Base-by-base conservation (phyloP, 2,797 vertebrate species). In the Ibycter americanus region DNA sequence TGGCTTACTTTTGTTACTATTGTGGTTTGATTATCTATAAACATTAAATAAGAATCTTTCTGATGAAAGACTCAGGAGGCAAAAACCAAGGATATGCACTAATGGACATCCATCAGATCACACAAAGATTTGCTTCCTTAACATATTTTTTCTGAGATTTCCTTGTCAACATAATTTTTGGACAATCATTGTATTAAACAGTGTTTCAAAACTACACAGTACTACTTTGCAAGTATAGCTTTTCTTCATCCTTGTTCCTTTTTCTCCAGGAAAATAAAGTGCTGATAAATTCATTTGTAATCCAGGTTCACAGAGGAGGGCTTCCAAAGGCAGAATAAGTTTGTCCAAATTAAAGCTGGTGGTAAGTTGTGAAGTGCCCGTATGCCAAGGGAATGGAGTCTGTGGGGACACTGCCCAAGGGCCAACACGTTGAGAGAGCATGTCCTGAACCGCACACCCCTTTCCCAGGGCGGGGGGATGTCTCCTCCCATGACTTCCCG, bases 391-490 rank as follows among this genome's bases (percentile, higher is more conserved):
- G 47, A 67, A n/a, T 26, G 21, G 25, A 59, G 19, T 18, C 38
- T 61, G 12, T 36, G n/a, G 21, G n/a, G n/a, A 79, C 16, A 38
- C 27, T 77, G 22, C 44, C 38, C 46, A 78, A 72, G 20, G 49
- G 22, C 18, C 19, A 38, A 4, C 0, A 1, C 9, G 8, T 44
- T 61, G 54, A 67, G 32, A 63, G 40, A 25, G 7, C 8, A 13
- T 6, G 9, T 58, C 38, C 49, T 36, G 63, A 76, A 52, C 44
- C 19, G 32, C 49, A 86, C 21, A 38, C 1, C 2, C 34, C 8
- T 51, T 80, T 83, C 55, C 36, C 36, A 32, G 22, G 29, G 23
- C 29, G 19, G 59, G 25, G 32, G 19, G n/a, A 47, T 25, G 20
- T n/a, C 17, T 27, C 15, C 46, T 52, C 25, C 23, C 31, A 4